Base-by-base conservation (phyloP, 2,888 invertebrate genomes). In the Beris morrisii region DNA sequence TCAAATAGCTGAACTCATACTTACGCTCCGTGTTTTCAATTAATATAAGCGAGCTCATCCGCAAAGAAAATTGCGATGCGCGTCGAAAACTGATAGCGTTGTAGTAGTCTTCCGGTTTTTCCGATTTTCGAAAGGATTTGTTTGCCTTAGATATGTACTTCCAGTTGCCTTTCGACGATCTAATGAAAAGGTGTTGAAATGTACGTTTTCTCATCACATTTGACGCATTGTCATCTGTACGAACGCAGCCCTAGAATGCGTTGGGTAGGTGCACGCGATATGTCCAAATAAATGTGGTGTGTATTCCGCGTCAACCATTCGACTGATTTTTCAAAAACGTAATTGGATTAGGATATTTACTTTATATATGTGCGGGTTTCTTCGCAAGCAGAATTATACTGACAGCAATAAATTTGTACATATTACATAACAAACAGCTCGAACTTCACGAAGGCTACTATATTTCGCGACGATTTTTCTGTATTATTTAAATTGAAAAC, bases 21-120 rank as follows among this genome's bases (percentile, higher is more conserved):
- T 64, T 55, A 64, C 64, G 45, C 50, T 55, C 64, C 46, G 3
- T 63, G 13, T 44, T 55, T 4, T 64, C 55, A 54, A 64, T 54
- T 45, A 64, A 54, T 43, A 64, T 38, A 44, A 54, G 38, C 12
- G 64, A 54, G n/a, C 43, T 64, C 64, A 64, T 64, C 32, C 45
- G 64, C 54, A 64, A 53, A 28, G 53, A 31, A 38, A 38, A 38
- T 38, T 38, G 9, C 38, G 38, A 22, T 22, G 13, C 13, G 6
- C 48, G 22, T 11, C 45, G n/a, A 45, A 45, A 45, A 45, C 3
- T 22, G 22, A 22, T 22, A 22, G 22, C 22, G 22, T 3, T 22
- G 22, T 22, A 22, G 22, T 22, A 22, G 22, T 22, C 22, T 22
- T 2, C 3, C 22, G 22, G 22, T 12, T 52, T 38, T 61, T 61